These are phyloP conservation scores for Phrynosoma platyrhinos DNA, from an alignment of 2,113 vertebrate genomes.

Conservation along the genomic window DNA sequence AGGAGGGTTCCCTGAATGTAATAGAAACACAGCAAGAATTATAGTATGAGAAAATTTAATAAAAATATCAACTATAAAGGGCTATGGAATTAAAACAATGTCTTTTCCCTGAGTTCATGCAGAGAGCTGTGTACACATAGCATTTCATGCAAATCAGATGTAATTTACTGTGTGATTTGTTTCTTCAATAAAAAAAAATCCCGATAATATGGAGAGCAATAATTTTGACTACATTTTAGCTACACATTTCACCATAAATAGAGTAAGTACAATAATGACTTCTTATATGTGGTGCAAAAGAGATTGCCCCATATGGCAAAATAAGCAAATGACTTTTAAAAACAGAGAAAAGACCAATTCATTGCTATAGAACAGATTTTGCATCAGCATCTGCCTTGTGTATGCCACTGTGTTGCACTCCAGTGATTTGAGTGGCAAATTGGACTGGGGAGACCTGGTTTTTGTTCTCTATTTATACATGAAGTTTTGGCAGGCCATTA, in stretches of 20 bases:
- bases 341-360: constrained; percentile 43
- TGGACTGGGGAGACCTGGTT: background rate
- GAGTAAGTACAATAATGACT: constrained; percentile 68
- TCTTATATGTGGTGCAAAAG: constrained; percentile 53
- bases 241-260: constrained; percentile 68
- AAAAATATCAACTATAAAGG: constrained; percentile 43
- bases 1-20: constrained; percentile 47
- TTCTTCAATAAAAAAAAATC: constrained; percentile 66
- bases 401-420: background rate
- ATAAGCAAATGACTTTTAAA: constrained; percentile 16
- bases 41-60: constrained; percentile 55
- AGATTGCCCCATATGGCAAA: constrained; percentile 51
- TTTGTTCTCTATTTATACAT: background rate
- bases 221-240: constrained; percentile 50
- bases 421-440: background rate
- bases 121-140: constrained; percentile 49
- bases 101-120: constrained; percentile 59
- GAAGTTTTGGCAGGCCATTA: background rate
- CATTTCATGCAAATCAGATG: constrained; percentile 61
- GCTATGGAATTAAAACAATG: constrained; percentile 69
- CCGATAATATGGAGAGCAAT: constrained; percentile 48
- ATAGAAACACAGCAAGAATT: constrained; percentile 59
- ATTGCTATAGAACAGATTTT: constrained; percentile 8
- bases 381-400: background rate
- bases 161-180: constrained; percentile 72